Base-by-base conservation (phyloP, 1,140 invertebrate genomes). In the Sinella curviseta region DNA sequence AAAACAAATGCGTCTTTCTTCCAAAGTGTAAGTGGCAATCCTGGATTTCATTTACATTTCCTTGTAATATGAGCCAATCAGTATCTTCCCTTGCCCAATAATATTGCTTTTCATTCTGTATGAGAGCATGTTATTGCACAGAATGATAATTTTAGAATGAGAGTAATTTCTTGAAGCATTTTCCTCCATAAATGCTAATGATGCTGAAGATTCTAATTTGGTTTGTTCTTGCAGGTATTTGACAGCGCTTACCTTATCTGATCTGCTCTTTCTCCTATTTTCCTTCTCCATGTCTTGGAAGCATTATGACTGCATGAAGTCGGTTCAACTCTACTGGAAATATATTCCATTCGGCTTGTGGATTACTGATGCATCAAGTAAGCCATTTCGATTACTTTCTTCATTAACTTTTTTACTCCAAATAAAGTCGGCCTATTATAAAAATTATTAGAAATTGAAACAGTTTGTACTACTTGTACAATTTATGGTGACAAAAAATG, bases 231-330 rank as follows among this genome's bases (percentile, higher is more conserved):
- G 28, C 79, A 83, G 82, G 81, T 94, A 94, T 86, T 87, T 94
- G 82, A 92, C 91, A 73, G 92, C 92, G 0, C 84, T 94, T 80
- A 92, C 93, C 34, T 89, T 92, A 39, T 91, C 92, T 28, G 93
- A 94, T 83, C 87, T 93, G 65, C 87, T 93, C 33, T 92, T 93
- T 85, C 87, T 94, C 65, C 86, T 92, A 30, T 90, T 92, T 82
- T 89, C 90, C 80, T 89, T 94, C 82, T 87, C 90, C 30, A 86
- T 94, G 31, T 92, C 91, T 0, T 86, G 92, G 48, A 84, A 88
- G 79, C 91, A 92, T 84, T 91, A 92, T 83, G 86, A 86, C 0
- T 79, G 89, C 79, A 87, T 90, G 20, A 80, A 85, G 77, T 84
- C 86, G n/a, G 89, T 88, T 81, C 88, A 89, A 88, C 81, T 87